Conservation (phyloP, 2,113 vertebrate species). For the western clawed frog (Xenopus tropicalis) region UCB_Xtro_10.0 CM004451.2:60378501-60379000, state of each 20-base stretch:
- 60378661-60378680: background rate
- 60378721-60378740: too few relatives aligned
- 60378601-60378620: constrained; percentile 14
- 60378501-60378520: too few relatives aligned
- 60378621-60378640: too few relatives aligned
- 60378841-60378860: constrained; percentile 25
- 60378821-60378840: constrained; percentile 22
- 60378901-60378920: constrained; percentile 35
- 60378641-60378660: background rate
- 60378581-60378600: constrained; percentile 28
- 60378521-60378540: background rate
- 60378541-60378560: constrained; percentile 10
- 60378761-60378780: background rate
- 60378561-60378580: constrained; percentile 1
- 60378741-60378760: background rate
- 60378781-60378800: constrained; percentile 17
- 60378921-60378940: constrained; percentile 33
- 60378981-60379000: constrained; percentile 37
- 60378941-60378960: constrained; percentile 36
- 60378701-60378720: too few relatives aligned
- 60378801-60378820: background rate
- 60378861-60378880: constrained; percentile 34
- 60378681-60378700: background rate
- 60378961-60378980: constrained; percentile 15
- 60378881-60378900: constrained; percentile 37